These are phyloP conservation scores for Pristionchus japonicus DNA, from an alignment of 2,888 invertebrate genomes.

Conservation along the genomic window DNA sequence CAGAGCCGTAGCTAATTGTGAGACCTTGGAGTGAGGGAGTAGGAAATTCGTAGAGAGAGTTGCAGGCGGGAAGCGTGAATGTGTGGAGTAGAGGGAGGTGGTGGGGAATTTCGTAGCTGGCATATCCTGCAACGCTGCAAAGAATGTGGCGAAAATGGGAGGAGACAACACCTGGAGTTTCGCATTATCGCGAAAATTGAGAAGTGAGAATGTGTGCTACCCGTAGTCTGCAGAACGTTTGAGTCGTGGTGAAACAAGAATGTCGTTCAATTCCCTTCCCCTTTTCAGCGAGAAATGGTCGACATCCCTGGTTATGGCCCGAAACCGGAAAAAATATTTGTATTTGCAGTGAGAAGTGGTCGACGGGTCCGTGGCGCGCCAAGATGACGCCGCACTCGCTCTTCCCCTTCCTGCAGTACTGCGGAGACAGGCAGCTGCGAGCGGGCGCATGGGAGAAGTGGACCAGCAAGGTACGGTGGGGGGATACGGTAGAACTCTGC, in stretches of 20 bases:
- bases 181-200: not conserved
- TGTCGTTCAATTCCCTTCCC: too few relatives aligned
- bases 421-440: constrained; percentile 65
- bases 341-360: constrained; percentile 61
- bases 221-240: too few relatives aligned
- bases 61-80: too few relatives aligned
- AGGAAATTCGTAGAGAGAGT: too few relatives aligned
- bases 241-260: too few relatives aligned
- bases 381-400: constrained; percentile 68
- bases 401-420: constrained; percentile 70
- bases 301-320: too few relatives aligned
- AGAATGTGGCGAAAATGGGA: not conserved
- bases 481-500: not conserved
- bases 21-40: not conserved
- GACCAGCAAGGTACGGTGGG: constrained; percentile 59
- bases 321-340: too few relatives aligned
- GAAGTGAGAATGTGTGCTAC: not conserved
- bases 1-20: not conserved
- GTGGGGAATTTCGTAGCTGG: too few relatives aligned
- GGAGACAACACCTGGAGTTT: not conserved
- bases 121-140: not conserved
- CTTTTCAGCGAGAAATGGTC: too few relatives aligned
- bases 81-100: not conserved
- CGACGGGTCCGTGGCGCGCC: constrained; percentile 69
- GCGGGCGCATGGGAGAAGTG: constrained; percentile 70